Conservation (phyloP, 2,113 vertebrate genomes). For the Thymallus thymallus region DNA sequence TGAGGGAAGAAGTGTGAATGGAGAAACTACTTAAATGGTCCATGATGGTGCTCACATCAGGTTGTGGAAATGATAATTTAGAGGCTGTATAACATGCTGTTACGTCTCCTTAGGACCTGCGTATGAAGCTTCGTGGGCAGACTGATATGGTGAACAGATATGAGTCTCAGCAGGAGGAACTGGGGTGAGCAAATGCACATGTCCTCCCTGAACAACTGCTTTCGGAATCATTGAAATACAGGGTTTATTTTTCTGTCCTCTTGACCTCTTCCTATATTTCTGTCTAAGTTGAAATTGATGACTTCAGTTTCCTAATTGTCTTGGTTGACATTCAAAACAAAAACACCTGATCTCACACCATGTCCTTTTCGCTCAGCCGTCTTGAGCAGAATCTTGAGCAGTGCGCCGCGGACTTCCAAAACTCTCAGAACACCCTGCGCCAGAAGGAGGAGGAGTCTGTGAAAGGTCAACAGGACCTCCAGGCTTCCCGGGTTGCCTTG, state of each 20-base stretch:
- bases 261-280: background rate
- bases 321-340: background rate
- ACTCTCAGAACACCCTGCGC: constrained; percentile 63
- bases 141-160: constrained; percentile 67
- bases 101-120: constrained; percentile 61
- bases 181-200: constrained; percentile 70
- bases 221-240: background rate
- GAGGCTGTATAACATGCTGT: background rate
- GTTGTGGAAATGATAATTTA: background rate
- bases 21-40: background rate
- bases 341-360: background rate
- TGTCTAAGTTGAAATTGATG: too few species aligned
- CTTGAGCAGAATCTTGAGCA: constrained; percentile 74
- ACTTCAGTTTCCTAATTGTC: too few species aligned
- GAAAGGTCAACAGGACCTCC: constrained; percentile 46
- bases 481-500: constrained; percentile 47
- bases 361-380: constrained; percentile 64
- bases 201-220: background rate
- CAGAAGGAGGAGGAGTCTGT: constrained; percentile 72
- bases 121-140: constrained; percentile 67
- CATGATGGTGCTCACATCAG: background rate
- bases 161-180: constrained; percentile 74
- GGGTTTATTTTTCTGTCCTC: too few species aligned
- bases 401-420: constrained; percentile 64
- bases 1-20: background rate